Base-by-base conservation (phyloP, 1,140 invertebrate genomes). In the Zophobas morio region DNA sequence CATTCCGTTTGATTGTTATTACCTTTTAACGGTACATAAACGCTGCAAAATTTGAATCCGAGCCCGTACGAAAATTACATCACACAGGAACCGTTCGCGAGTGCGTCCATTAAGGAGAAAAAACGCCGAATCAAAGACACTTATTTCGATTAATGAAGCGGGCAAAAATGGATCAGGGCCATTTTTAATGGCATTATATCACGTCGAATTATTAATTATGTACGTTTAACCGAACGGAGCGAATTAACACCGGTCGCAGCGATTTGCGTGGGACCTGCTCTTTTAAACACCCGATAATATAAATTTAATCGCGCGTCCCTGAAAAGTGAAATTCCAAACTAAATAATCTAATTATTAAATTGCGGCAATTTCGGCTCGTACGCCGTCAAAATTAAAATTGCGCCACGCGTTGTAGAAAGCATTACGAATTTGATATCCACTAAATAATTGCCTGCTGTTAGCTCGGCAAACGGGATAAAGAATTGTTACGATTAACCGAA, bases 131-230 rank as follows among this genome's bases (percentile, higher is more conserved):
- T 20, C 20, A 20, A 20, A 20, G 34, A 35, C 54, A 36, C 32
- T 35, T 53, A 2, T 2, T 53, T 2, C 20, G 2, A 6, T 8
- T 53, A 57, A 57, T 34, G 35, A 1, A 35, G 32, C 54, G 3
- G 35, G 34, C 2, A 57, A 57, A 57, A 34, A 57, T 57, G 34
- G 54, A 57, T 34, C 54, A 35, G 1, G 54, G 54, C 8, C 54
- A 57, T 57, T 57, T 57, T 57, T 57, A 57, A 57, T 57, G 34
- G 8, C 34, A 5, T 53, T 8, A 53, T 57, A 34, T 57, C 54
- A 57, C 54, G 32, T 57, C 3, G 35, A 57, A 34, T 57, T 57
- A 57, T 57, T 57, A 57, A 57, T 57, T 57, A 57, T 57, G 49
- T 2, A 8, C 34, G 35, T 57, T 57, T 34, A 57, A 57, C 32